Evolutionary conservation across 2,113 vertebrate species (phyloP).

Genomic region (Alces alces): DNA sequence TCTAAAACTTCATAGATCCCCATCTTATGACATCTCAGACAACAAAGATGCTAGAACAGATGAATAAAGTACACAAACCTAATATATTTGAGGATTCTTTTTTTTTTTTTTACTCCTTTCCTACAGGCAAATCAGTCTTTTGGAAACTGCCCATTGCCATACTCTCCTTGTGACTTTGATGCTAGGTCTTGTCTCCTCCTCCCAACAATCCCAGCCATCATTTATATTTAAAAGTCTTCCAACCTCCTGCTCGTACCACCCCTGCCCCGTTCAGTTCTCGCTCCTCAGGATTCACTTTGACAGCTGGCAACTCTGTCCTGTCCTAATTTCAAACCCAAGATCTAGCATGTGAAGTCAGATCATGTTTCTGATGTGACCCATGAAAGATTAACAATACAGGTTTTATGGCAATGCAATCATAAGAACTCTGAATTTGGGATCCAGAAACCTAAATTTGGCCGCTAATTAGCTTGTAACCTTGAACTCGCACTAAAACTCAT

Average conservation of each 20-base stretch:
- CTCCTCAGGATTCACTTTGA: neutral
- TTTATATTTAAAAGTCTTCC: neutral
- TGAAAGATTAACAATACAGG: neutral
- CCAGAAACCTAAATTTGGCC: neutral
- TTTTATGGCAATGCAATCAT: neutral
- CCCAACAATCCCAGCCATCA: neutral
- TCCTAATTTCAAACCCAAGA: neutral
- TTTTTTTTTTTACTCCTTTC: neutral
- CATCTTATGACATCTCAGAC: neutral
- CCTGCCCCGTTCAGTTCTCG: neutral
- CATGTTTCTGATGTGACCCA: neutral
- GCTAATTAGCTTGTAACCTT: neutral
- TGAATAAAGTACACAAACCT: neutral
- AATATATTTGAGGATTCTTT: neutral
- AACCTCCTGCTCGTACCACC: neutral
- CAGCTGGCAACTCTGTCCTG: neutral
- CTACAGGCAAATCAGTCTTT: neutral
- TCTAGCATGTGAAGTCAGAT: neutral
- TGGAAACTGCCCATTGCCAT: neutral
- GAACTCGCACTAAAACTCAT: neutral
- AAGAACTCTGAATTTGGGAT: neutral
- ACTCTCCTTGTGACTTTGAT: neutral
- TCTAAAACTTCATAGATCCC: neutral
- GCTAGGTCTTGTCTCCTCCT: neutral
- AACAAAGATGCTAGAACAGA: neutral